phyloP scores from a whole-genome alignment of 2,113 vertebrate species.

The Prunella fulvescens region DNA sequence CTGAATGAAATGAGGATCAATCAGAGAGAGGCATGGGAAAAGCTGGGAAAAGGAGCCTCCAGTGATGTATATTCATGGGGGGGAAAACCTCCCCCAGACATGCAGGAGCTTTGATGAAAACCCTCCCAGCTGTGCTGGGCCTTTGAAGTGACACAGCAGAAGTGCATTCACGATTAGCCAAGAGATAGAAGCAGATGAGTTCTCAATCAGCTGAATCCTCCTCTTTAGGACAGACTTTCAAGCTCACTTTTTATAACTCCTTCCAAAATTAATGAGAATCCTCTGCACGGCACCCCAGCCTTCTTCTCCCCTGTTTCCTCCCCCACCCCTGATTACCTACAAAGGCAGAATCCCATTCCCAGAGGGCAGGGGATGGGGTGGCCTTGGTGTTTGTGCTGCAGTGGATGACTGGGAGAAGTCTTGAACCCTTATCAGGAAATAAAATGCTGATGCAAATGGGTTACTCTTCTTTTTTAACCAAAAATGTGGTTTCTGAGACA shows the following conservation, averaged over 20 bases:
- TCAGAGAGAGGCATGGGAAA: constrained; percentile 64
- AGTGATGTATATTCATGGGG: constrained; percentile 70
- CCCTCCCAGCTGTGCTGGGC: constrained; percentile 59
- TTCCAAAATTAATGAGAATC: constrained; percentile 51
- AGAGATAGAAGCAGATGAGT: constrained; percentile 59
- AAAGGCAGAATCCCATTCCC: neutral
- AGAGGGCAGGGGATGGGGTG: neutral
- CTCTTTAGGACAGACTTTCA: constrained; percentile 36
- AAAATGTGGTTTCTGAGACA: neutral
- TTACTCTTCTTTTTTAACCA: neutral
- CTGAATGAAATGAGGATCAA: constrained; percentile 66
- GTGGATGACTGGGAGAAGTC: neutral
- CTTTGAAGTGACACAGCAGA: constrained; percentile 67
- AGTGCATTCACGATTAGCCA: constrained; percentile 18
- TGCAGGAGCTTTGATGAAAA: constrained; percentile 66
- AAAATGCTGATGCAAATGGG: neutral
- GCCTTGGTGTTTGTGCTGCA: neutral
- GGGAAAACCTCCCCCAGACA: constrained; percentile 64
- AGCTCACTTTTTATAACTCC: constrained; percentile 48
- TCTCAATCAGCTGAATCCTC: constrained; percentile 59
- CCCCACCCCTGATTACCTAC: neutral
- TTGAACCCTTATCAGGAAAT: neutral
- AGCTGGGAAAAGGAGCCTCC: constrained; percentile 60
- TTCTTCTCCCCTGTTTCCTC: neutral
- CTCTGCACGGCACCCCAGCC: neutral